Conservation (phyloP, 2,888 invertebrate genomes). For the Tipula unca region DNA sequence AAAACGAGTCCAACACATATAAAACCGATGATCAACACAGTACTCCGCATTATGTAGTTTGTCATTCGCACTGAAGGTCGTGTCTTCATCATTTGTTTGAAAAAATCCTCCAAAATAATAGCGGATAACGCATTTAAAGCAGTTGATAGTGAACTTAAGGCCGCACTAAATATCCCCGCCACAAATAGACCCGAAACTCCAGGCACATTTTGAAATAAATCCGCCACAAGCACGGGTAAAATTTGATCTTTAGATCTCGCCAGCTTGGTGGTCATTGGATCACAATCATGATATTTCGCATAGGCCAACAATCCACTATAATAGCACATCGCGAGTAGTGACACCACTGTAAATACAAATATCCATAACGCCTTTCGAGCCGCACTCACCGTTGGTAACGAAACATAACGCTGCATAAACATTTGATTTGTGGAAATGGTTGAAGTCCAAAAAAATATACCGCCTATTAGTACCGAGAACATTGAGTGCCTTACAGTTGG, state of each 20-base stretch:
- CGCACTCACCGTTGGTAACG: conserved; percentile 50
- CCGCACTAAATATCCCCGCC: conserved; percentile 85
- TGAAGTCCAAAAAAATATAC: conserved; percentile 50
- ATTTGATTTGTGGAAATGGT: conserved; percentile 70
- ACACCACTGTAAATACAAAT: conserved; percentile 55
- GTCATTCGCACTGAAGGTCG: conserved; percentile 47
- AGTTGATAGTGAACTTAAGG: conserved; percentile 73
- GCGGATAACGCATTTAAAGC: conserved; percentile 74
- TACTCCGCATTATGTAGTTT: conserved; percentile 53
- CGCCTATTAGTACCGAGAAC: background rate
- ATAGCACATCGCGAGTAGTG: conserved; percentile 44
- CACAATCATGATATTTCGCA: conserved; percentile 50
- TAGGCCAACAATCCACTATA: conserved; percentile 66
- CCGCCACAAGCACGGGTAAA: conserved; percentile 79
- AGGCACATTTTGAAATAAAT: conserved; percentile 63
- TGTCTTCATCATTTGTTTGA: conserved; percentile 55
- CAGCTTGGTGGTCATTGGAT: background rate
- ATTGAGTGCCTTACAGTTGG: background rate
- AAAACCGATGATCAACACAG: conserved; percentile 58
- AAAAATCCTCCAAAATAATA: conserved; percentile 69
- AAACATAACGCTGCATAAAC: conserved; percentile 67
- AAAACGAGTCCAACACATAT: conserved; percentile 39
- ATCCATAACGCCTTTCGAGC: conserved; percentile 44
- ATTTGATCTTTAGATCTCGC: conserved; percentile 65
- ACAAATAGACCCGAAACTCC: conserved; percentile 83